Conservation (phyloP, 2,888 invertebrate genomes). For the Meiosimyza decipiens region DNA sequence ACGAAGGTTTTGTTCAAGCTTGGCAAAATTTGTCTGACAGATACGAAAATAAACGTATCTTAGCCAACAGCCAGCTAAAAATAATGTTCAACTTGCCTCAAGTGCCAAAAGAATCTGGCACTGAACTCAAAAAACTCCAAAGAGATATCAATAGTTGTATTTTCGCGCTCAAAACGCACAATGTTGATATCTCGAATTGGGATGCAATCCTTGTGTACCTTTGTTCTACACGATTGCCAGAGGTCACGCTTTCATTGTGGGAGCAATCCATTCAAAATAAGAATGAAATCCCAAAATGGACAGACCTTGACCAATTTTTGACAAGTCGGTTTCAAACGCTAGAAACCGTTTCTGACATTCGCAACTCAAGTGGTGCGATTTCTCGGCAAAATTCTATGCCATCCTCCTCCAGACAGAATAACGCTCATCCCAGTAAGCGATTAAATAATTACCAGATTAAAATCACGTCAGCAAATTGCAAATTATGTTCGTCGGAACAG, state of each 20-base stretch:
- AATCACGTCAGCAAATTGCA: no score
- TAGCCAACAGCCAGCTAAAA: slow-evolving; percentile 25
- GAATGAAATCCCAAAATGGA: not conserved
- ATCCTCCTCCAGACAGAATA: no score
- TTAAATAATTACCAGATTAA: no score
- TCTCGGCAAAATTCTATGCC: no score
- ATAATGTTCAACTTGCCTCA: no score
- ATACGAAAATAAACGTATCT: not conserved
- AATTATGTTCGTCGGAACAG: no score
- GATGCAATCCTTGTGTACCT: not conserved
- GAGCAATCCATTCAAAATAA: slow-evolving; percentile 19
- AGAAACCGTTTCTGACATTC: not conserved
- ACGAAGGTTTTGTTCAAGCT: slow-evolving; percentile 10
- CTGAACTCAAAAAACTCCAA: no score
- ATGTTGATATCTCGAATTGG: slow-evolving; percentile 15
- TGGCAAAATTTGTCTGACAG: not conserved
- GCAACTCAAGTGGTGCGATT: no score
- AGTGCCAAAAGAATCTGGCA: no score
- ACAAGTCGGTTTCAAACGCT: not conserved
- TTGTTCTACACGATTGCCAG: not conserved
- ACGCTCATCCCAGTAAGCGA: no score
- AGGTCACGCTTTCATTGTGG: slow-evolving; percentile 18
- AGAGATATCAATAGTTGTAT: slow-evolving; percentile 37
- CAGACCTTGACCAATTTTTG: not conserved
- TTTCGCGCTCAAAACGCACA: slow-evolving; percentile 21